Percentiles rank a stretch among this genome's conserved stretches.
Conservation (phyloP, 2,797 vertebrate genomes). For the Eidolon dupreanum region DNA sequence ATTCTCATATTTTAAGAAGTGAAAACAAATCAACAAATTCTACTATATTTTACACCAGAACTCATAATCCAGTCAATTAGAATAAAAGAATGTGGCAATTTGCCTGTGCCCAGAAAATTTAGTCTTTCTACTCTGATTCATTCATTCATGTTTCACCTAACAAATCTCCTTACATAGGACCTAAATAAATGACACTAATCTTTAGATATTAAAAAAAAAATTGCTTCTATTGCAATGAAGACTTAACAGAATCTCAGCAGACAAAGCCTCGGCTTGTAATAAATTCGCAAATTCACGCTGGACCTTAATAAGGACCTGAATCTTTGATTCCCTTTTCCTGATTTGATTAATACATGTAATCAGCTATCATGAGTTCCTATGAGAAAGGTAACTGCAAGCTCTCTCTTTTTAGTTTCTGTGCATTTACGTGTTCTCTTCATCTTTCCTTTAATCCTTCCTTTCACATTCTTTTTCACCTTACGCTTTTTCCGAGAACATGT, state of each 20-base stretch:
- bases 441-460: not conserved
- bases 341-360: not conserved
- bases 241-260: constrained; percentile 7
- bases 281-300: not conserved
- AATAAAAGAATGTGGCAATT: not conserved
- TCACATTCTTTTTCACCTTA: not conserved
- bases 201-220: not conserved
- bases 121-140: not conserved
- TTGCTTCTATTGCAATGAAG: not conserved
- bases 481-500: not conserved
- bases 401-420: not conserved
- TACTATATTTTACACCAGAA: not conserved
- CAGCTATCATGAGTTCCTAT: not conserved
- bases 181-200: not conserved
- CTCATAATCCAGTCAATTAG: not conserved
- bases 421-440: not conserved
- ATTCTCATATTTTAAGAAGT: not conserved
- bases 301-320: not conserved
- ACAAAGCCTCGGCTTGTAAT: not conserved
- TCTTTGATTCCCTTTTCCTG: not conserved
- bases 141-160: not conserved
- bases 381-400: not conserved
- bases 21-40: not conserved
- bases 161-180: not conserved
- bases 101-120: not conserved